phyloP scores from a whole-genome alignment of 2,797 vertebrate genomes.

The Telmatherina bonti region DNA sequence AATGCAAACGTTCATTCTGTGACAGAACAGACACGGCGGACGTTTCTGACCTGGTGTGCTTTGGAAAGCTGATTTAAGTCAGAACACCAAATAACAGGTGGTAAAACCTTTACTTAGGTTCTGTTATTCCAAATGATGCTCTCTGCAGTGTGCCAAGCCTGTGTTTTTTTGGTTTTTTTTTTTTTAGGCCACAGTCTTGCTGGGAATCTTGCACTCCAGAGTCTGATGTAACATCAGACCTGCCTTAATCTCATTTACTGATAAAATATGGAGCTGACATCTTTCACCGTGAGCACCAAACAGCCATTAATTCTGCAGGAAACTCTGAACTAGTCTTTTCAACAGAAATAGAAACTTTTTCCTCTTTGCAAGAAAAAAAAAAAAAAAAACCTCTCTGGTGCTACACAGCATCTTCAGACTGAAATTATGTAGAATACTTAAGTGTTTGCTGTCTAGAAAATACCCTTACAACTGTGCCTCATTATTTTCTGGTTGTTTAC shows the following conservation, averaged over 20 bases:
- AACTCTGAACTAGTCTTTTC: conserved; percentile 36
- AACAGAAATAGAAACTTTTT: conserved; percentile 28
- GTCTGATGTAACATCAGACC: conserved; percentile 26
- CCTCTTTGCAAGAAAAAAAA: too few species aligned
- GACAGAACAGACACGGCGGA: conserved; percentile 1
- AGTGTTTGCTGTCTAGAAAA: neutral
- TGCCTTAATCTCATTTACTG: conserved; percentile 41
- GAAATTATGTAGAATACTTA: conserved; percentile 19
- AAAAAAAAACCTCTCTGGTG: conserved; percentile 7
- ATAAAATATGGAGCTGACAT: conserved; percentile 26
- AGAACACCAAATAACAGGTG: neutral
- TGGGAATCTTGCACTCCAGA: conserved; percentile 29
- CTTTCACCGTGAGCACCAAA: conserved; percentile 38
- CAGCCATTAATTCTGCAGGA: conserved; percentile 22
- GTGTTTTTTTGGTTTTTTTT: too few species aligned
- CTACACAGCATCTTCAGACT: conserved; percentile 2
- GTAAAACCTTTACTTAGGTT: neutral
- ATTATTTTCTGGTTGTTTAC: too few species aligned
- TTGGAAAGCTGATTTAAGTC: neutral
- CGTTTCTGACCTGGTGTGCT: neutral
- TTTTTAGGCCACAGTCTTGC: conserved; percentile 19
- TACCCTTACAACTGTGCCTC: too few species aligned
- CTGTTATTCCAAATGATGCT: conserved; percentile 24
- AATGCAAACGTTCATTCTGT: conserved; percentile 31
- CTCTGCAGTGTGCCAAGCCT: conserved; percentile 2